These are phyloP conservation scores for Harpagus bidentatus DNA, from an alignment of 2,113 vertebrate genomes.

Conservation along the genomic window DNA sequence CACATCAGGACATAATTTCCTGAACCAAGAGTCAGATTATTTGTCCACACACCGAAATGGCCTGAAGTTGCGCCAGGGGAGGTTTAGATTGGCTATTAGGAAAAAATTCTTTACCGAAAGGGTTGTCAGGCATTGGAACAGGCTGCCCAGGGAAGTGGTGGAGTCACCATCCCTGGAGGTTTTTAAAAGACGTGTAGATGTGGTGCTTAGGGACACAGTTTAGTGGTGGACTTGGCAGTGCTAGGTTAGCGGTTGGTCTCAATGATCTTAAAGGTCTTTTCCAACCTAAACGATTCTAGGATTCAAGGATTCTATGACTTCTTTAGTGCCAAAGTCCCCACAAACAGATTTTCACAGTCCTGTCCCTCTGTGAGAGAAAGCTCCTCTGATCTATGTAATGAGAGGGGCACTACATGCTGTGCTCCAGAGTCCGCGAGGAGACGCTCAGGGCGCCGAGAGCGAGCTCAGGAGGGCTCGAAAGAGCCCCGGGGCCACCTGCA, in stretches of 20 bases:
- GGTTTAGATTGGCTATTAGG: not conserved
- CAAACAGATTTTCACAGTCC: not conserved
- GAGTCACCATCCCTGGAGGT: not conserved
- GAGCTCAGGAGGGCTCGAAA: not conserved
- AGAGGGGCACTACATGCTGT: not conserved
- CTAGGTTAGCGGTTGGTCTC: not conserved
- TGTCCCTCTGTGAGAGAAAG: not conserved
- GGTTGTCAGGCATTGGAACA: not conserved
- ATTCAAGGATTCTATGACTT: not conserved
- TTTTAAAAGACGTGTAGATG: not conserved
- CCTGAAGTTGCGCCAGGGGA: not conserved
- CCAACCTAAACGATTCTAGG: not conserved
- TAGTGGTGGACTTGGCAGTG: not conserved
- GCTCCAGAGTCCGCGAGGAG: accelerated
- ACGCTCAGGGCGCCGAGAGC: not conserved
- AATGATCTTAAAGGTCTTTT: not conserved
- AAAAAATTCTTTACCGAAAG: not conserved
- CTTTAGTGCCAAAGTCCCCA: not conserved
- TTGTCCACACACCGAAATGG: not conserved
- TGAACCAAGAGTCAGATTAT: not conserved
- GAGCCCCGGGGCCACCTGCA: not conserved
- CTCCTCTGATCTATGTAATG: not conserved
- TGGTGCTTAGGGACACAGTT: not conserved
- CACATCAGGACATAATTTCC: not conserved
- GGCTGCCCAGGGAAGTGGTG: not conserved